phyloP scores from a whole-genome alignment of 2,888 invertebrate species.

The Aproaerema taeniolella region DNA sequence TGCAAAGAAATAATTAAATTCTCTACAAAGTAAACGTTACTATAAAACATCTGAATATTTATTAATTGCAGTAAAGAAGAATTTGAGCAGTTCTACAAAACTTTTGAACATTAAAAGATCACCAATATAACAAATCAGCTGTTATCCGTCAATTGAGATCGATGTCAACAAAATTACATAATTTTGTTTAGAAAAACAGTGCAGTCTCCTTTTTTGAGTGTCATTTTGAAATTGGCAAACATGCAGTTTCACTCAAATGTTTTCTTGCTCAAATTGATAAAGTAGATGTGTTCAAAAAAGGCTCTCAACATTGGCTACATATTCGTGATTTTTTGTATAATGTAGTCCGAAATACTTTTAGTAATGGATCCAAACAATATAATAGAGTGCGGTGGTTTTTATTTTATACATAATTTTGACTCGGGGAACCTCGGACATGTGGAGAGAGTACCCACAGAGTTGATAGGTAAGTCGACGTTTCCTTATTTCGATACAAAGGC shows the following conservation, averaged over 20 bases:
- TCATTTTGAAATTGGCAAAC: conserved; percentile 64
- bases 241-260: conserved; percentile 52
- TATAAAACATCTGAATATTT: conserved; percentile 12
- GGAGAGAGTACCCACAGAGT: conserved; percentile 81
- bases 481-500: conserved; percentile 12
- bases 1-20: conserved; percentile 36
- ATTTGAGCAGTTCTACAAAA: conserved; percentile 24
- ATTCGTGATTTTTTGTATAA: conserved; percentile 56
- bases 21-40: conserved; percentile 26
- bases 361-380: conserved; percentile 68
- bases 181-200: conserved; percentile 78
- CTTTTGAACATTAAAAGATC: conserved; percentile 53
- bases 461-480: conserved; percentile 66
- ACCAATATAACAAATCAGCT: conserved; percentile 75
- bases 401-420: conserved; percentile 92
- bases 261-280: conserved; percentile 55
- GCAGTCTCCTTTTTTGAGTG: conserved; percentile 64
- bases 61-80: conserved; percentile 12
- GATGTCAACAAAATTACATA: conserved; percentile 79
- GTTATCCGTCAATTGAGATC: conserved; percentile 71
- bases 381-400: conserved; percentile 84
- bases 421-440: conserved; percentile 92
- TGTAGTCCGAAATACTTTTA: conserved; percentile 58
- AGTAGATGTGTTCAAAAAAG: conserved; percentile 46
- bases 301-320: conserved; percentile 43